These are phyloP conservation scores for Aplysina aerophoba DNA, from an alignment of 37 sponge, comb jelly and placozoan genomes.

Conservation along the genomic window DNA sequence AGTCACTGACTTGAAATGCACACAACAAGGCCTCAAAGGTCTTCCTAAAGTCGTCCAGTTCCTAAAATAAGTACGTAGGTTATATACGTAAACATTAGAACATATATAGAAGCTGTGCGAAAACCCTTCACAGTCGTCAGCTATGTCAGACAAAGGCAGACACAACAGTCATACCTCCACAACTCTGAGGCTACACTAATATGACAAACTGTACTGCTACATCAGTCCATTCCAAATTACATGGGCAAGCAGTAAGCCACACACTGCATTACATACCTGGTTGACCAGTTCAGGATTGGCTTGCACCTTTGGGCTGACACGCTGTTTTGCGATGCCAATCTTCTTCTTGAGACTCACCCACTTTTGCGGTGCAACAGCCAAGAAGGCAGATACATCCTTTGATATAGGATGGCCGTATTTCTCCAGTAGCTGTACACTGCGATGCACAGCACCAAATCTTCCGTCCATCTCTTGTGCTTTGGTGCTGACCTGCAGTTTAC, in stretches of 20 bases:
- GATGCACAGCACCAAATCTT: constrained; percentile 80
- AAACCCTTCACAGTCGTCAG: no score
- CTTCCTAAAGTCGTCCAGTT: constrained; percentile 55
- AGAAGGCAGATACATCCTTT: constrained; percentile 42
- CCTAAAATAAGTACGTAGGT: constrained; percentile 24
- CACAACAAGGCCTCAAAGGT: constrained; percentile 27
- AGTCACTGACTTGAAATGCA: constrained; percentile 36
- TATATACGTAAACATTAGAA: not conserved
- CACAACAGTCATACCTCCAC: no score
- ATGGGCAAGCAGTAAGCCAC: not conserved
- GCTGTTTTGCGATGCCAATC: constrained; percentile 88
- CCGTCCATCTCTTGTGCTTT: constrained; percentile 75
- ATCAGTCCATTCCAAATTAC: not conserved
- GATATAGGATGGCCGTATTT: constrained; percentile 59
- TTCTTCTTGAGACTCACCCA: constrained; percentile 89
- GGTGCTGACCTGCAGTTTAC: constrained; percentile 46
- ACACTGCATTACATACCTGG: constrained; percentile 29
- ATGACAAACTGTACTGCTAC: not conserved
- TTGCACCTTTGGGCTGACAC: constrained; percentile 85
- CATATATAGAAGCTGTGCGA: not conserved
- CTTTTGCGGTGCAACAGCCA: constrained; percentile 78
- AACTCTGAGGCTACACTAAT: no score
- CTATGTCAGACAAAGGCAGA: no score
- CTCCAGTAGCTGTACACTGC: constrained; percentile 65
- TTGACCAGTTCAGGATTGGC: constrained; percentile 53